Evolutionary conservation across 2,888 invertebrate species (phyloP).

Genomic region (Zootermopsis nevadensis): DNA sequence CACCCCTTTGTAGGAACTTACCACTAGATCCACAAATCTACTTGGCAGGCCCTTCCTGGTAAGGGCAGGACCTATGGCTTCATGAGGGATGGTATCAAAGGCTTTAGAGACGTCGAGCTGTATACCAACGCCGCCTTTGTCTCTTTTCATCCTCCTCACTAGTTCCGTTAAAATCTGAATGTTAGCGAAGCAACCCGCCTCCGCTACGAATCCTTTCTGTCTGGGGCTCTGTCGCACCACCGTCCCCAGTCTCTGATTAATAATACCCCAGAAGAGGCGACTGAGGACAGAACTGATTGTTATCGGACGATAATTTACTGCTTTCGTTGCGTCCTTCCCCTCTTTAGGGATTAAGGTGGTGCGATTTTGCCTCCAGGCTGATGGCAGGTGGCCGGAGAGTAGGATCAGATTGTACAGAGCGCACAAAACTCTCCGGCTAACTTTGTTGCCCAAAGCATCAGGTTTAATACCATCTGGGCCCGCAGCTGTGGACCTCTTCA

Average conservation of each 20-base stretch:
- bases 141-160: conserved; percentile 18
- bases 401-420: neutral
- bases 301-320: conserved; percentile 58
- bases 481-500: neutral
- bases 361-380: conserved; percentile 49
- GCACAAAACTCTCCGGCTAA: neutral
- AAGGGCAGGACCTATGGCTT: conserved; percentile 38
- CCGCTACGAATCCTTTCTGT: conserved; percentile 58
- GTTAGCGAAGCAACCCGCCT: conserved; percentile 54
- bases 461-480: neutral
- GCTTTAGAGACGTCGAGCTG: conserved; percentile 54
- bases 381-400: neutral
- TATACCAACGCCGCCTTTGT: conserved; percentile 48
- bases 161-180: conserved; percentile 48
- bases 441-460: no score
- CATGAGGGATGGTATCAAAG: conserved; percentile 55
- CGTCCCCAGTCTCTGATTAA: conserved; percentile 55
- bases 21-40: conserved; percentile 44
- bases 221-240: conserved; percentile 54
- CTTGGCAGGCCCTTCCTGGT: neutral
- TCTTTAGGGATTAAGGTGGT: conserved; percentile 58
- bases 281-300: conserved; percentile 58
- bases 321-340: conserved; percentile 56
- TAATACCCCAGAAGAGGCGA: conserved; percentile 56
- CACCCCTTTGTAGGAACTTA: conserved; percentile 1